Conservation (phyloP, 1,140 invertebrate genomes). For the Hyposmocoma kahamanoa region DNA sequence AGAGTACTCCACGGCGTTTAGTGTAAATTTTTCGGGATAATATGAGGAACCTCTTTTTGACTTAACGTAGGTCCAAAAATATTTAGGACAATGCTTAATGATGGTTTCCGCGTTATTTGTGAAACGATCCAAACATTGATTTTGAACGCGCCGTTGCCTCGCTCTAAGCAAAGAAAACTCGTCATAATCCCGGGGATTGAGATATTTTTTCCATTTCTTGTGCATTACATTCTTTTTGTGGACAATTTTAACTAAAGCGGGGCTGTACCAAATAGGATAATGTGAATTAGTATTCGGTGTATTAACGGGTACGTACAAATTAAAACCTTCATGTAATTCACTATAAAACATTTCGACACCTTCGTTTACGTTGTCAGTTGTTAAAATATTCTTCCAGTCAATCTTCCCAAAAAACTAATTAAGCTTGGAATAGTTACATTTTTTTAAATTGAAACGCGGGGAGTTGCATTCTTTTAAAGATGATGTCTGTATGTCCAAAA, state of each 20-base stretch:
- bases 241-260: neutral
- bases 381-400: neutral
- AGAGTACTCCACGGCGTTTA: neutral
- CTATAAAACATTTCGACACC: neutral
- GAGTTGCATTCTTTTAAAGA: neutral
- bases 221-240: neutral
- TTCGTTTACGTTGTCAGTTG: neutral
- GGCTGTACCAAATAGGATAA: slow-evolving; percentile 4
- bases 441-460: neutral
- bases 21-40: slow-evolving; percentile 3
- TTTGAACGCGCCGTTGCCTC: neutral
- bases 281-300: neutral
- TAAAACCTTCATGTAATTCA: neutral
- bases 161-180: slow-evolving; percentile 1
- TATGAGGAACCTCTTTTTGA: neutral
- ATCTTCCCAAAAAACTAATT: neutral
- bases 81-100: neutral
- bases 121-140: neutral
- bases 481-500: neutral
- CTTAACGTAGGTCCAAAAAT: slow-evolving; percentile 6
- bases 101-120: neutral
- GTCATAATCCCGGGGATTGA: neutral
- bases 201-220: neutral
- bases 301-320: neutral
- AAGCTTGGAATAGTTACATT: neutral